Evolutionary conservation across 2,113 vertebrate species (phyloP).

Genomic region (Ictidomys tridecemlineatus): DNA sequence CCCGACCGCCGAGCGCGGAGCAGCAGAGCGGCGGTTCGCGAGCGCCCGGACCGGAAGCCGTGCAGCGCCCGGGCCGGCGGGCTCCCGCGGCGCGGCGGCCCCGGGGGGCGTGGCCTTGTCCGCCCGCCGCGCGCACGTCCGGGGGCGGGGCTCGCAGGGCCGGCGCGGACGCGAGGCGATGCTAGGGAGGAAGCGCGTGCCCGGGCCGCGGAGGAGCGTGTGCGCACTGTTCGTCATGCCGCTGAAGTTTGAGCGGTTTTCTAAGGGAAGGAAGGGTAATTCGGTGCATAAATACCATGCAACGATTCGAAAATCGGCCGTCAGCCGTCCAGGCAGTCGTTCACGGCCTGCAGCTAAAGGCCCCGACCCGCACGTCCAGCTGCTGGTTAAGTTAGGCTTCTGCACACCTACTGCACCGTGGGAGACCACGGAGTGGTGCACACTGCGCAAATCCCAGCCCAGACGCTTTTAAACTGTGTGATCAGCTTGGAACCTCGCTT

Average conservation of each 20-base stretch:
- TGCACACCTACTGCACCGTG: too few species aligned
- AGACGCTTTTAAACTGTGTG: not conserved
- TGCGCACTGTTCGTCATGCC: not conserved
- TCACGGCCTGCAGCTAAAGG: not conserved
- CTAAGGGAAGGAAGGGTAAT: not conserved
- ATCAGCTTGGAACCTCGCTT: not conserved
- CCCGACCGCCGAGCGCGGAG: not conserved
- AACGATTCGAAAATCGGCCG: constrained; percentile 31
- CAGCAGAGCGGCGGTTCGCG: too few species aligned
- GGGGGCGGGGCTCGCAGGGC: not conserved
- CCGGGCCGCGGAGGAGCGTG: not conserved
- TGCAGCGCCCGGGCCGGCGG: too few species aligned
- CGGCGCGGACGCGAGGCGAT: not conserved
- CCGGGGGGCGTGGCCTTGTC: not conserved
- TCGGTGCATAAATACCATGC: not conserved
- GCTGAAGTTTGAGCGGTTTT: not conserved
- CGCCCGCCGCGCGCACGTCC: not conserved
- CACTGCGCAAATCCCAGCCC: not conserved
- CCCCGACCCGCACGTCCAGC: too few species aligned
- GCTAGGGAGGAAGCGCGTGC: too few species aligned
- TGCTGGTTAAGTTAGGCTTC: too few species aligned
- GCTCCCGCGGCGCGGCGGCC: too few species aligned
- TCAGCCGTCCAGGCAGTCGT: not conserved
- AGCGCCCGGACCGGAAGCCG: too few species aligned
- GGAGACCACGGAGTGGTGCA: not conserved